These are phyloP conservation scores for Chiloscyllium punctatum DNA, from an alignment of 2,797 vertebrate species.

Conservation along the genomic window DNA sequence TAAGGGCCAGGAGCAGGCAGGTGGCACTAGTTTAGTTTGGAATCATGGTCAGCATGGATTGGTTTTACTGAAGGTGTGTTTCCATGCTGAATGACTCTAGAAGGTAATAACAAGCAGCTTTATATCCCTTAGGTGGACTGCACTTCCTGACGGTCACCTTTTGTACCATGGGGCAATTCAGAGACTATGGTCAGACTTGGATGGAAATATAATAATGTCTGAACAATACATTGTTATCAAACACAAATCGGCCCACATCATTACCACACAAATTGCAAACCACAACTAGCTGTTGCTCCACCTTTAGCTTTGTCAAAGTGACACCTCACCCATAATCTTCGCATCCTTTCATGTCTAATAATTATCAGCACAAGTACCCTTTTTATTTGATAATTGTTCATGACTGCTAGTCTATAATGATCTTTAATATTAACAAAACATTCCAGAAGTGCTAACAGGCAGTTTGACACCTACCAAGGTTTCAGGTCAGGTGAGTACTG, in stretches of 20 bases:
- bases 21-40: too few relatives aligned
- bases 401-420: background rate
- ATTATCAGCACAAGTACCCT: background rate
- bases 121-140: too few relatives aligned
- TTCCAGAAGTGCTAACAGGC: background rate
- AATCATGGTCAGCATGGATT: too few relatives aligned
- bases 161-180: too few relatives aligned
- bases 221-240: background rate
- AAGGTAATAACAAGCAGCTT: too few relatives aligned
- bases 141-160: too few relatives aligned
- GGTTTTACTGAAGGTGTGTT: too few relatives aligned
- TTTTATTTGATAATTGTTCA: background rate
- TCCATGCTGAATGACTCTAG: too few relatives aligned
- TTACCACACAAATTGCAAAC: background rate
- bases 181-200: too few relatives aligned
- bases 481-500: background rate
- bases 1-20: too few relatives aligned
- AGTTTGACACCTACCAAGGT: background rate
- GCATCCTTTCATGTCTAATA: background rate
- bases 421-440: background rate
- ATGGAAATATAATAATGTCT: background rate
- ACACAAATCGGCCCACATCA: too few relatives aligned
- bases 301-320: too few relatives aligned
- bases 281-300: background rate
- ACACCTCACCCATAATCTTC: background rate